Evolutionary conservation across 2,113 vertebrate species (phyloP), one percentile per base, ranked within the genome.

Genomic region (Otis tarda): DNA sequence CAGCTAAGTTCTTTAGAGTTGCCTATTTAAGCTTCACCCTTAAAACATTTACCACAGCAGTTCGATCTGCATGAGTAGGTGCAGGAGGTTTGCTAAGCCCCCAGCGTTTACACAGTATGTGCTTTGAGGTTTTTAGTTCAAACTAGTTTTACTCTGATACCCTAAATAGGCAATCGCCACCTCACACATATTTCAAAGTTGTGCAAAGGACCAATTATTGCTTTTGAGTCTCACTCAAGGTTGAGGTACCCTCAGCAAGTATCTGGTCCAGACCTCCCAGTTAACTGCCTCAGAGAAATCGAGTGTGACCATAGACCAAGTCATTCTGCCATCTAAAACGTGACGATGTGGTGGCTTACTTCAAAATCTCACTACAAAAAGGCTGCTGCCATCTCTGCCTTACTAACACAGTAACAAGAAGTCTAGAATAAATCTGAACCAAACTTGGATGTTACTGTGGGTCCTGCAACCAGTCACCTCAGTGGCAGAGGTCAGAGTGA

Each of bases 341-440:
- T 9, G 1, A 1, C 30, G 35, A 16, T 0, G 0, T 24, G 18
- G 4, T 55, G 37, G 47, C 43, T 74, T 3, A 0, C 7, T 79
- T 43, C 25, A 64, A 59, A 74, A 83, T 6, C 3, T 3, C 19
- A 8, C 12, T 31, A 37, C 35, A 33, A 14, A 67, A 33, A 47
- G 6, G 11, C 37, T 57, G 19, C 56, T 30, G 16, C 9, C 21
- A 41, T n/a, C 22, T 59, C 56, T 59, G 21, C 6, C 37, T 70
- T 50, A 43, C 17, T 45, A 49, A 56, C 20, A 50, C 31, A 60
- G 11, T 45, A 50, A 23, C 12, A 76, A 65, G 28, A 37, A 55
- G 21, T 7, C 60, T 76, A 12, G 10, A 71, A n/a, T 11, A 49
- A 39, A 43, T 10, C 52, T 61, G 47, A 82, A 50, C 5, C 6